A percentile compares a stretch with the other conserved stretches of the same genome.
Evolutionary conservation across 1,140 invertebrate genomes (phyloP).

Genomic region (Diorhabda elongata): DNA sequence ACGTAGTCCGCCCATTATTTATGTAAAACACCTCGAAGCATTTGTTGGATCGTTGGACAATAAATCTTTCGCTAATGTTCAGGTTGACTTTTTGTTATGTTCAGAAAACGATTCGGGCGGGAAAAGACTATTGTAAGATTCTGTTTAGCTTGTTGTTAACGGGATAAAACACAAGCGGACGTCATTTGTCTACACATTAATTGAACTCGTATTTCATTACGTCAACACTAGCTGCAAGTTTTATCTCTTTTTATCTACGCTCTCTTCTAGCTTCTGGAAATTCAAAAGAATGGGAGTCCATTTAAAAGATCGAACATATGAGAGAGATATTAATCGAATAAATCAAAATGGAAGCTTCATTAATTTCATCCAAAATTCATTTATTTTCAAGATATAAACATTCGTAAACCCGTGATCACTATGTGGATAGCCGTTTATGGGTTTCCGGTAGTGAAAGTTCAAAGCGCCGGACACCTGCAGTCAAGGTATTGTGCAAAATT

Average conservation of each 20-base stretch:
- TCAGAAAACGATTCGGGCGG: not conserved
- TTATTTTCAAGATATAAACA: no score
- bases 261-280: no score
- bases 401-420: no score
- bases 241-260: not conserved
- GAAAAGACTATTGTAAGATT: not conserved
- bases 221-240: not conserved
- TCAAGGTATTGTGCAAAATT: no score
- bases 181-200: not conserved
- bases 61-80: conserved; percentile 2
- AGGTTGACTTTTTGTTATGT: conserved; percentile 1
- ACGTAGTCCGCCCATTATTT: not conserved
- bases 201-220: not conserved
- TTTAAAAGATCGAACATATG: no score
- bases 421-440: no score
- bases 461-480: no score
- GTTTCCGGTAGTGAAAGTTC: no score
- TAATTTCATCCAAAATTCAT: no score
- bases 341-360: no score
- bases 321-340: no score
- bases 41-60: not conserved
- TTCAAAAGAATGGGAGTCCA: no score
- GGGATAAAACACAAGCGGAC: not conserved
- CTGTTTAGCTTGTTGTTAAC: not conserved
- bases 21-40: not conserved